Evolutionary conservation across 2,888 invertebrate species (phyloP).

Genomic region (Ephialtes manifestator): DNA sequence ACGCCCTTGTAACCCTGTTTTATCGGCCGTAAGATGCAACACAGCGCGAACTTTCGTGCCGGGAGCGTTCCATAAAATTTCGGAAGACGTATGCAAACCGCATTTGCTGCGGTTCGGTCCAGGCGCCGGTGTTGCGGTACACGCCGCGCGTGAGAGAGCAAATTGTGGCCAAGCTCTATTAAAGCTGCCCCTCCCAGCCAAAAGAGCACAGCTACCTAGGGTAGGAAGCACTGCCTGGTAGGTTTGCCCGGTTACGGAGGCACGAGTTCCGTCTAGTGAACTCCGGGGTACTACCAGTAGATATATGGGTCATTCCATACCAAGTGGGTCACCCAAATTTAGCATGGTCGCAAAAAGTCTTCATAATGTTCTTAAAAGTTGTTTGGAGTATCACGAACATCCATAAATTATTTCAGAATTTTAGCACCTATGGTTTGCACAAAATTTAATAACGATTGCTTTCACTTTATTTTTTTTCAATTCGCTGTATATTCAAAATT

Average conservation of each 20-base stretch:
- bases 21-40: slow-evolving; percentile 42
- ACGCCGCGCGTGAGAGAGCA: slow-evolving; percentile 35
- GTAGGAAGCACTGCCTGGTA: neutral
- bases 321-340: too few relatives aligned
- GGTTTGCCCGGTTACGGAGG: slow-evolving; percentile 9
- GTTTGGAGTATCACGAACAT: too few relatives aligned
- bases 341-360: too few relatives aligned
- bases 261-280: slow-evolving; percentile 7
- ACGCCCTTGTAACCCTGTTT: slow-evolving; percentile 21
- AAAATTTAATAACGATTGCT: too few relatives aligned
- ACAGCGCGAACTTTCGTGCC: neutral
- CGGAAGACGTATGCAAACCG: slow-evolving; percentile 42
- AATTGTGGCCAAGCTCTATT: slow-evolving; percentile 57
- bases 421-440: too few relatives aligned
- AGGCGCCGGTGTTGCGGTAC: slow-evolving; percentile 32
- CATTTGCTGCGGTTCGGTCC: slow-evolving; percentile 7
- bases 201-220: slow-evolving; percentile 2
- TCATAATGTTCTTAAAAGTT: too few relatives aligned
- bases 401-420: too few relatives aligned
- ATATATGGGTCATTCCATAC: neutral
- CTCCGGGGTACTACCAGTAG: slow-evolving; percentile 9
- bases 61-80: slow-evolving; percentile 36
- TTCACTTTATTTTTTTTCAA: too few relatives aligned
- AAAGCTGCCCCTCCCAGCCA: slow-evolving; percentile 30
- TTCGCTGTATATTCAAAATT: too few relatives aligned